These are phyloP conservation scores for Scleropages formosus DNA, from an alignment of 2,797 vertebrate species.

Conservation along the genomic window DNA sequence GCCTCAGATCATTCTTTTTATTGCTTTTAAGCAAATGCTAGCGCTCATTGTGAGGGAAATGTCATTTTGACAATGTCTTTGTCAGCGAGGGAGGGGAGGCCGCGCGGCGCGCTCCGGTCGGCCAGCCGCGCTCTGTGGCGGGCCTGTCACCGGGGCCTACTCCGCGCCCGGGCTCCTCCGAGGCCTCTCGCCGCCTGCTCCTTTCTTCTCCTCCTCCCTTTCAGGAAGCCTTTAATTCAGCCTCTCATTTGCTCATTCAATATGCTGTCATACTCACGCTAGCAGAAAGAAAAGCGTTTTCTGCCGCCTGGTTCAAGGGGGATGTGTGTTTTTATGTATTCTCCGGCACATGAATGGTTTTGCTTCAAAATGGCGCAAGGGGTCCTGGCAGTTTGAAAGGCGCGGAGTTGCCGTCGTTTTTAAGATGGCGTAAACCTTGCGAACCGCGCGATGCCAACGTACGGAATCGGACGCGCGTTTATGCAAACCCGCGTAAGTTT, in stretches of 20 bases:
- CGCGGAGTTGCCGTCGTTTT: background rate
- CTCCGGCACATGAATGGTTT: background rate
- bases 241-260: constrained; percentile 32
- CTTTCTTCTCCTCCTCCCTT: constrained; percentile 11
- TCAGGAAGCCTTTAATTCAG: constrained; percentile 38
- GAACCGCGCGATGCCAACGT: background rate
- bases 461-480: background rate
- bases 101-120: constrained; percentile 43
- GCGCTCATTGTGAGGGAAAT: constrained; percentile 82
- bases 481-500: background rate
- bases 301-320: constrained; percentile 5
- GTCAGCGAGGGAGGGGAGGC: constrained; percentile 62
- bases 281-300: constrained; percentile 20
- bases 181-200: constrained; percentile 29
- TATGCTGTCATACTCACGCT: constrained; percentile 21
- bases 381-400: background rate
- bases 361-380: background rate
- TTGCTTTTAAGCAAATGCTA: constrained; percentile 81
- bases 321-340: background rate
- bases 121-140: constrained; percentile 23
- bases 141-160: constrained; percentile 45
- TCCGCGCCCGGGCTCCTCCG: constrained; percentile 25
- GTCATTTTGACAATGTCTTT: constrained; percentile 81
- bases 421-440: no score
- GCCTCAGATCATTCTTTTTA: constrained; percentile 81